Percentiles rank a stretch among this genome's conserved stretches.
Conservation (phyloP, 2,888 invertebrate species). For the Erannis defoliaria region DNA sequence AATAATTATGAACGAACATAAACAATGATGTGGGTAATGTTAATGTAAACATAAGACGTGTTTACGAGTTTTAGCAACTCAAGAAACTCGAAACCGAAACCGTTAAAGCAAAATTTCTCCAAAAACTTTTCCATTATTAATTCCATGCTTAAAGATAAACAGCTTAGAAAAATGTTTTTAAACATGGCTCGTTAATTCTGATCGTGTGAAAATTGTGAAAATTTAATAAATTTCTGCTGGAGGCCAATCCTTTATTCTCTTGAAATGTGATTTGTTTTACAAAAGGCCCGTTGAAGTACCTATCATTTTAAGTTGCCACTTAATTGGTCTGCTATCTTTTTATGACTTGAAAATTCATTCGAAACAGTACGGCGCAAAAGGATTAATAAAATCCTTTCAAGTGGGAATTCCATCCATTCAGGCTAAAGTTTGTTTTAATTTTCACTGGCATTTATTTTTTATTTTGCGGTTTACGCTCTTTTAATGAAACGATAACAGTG, state of each 20-base stretch:
- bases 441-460: conserved; percentile 32
- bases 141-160: conserved; percentile 33
- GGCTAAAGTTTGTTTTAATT: conserved; percentile 36
- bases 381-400: conserved; percentile 48
- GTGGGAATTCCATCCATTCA: conserved; percentile 36
- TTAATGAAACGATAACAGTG: conserved; percentile 41
- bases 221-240: conserved; percentile 27
- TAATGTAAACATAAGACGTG: conserved; percentile 23
- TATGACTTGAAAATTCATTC: conserved; percentile 44
- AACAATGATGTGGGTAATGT: conserved; percentile 5
- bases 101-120: conserved; percentile 33
- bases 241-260: conserved; percentile 33
- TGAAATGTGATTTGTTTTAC: conserved; percentile 40
- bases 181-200: conserved; percentile 33
- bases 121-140: conserved; percentile 35
- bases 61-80: conserved; percentile 34
- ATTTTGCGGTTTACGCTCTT: conserved; percentile 31
- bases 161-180: conserved; percentile 26
- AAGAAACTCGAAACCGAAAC: conserved; percentile 27
- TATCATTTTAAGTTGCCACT: conserved; percentile 46
- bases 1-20: conserved; percentile 1
- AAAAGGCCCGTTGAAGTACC: conserved; percentile 32
- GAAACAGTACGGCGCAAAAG: conserved; percentile 43
- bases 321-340: conserved; percentile 46
- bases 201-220: conserved; percentile 33